These are phyloP conservation scores for Pteropus rufus DNA, from an alignment of 2,797 vertebrate genomes.

Conservation along the genomic window DNA sequence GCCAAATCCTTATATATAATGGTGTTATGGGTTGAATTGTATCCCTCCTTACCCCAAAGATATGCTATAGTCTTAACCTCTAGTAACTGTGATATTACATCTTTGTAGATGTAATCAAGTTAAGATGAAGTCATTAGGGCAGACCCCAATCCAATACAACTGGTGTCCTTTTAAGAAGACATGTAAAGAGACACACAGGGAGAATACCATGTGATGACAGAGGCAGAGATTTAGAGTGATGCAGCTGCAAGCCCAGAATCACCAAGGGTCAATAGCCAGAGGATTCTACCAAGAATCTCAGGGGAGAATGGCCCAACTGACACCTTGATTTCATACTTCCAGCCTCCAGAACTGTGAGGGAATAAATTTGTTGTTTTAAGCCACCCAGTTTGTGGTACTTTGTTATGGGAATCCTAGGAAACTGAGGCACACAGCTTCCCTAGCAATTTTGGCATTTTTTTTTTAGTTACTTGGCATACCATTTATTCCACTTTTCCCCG, in stretches of 20 bases:
- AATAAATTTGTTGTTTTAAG: background rate
- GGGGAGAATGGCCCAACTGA: background rate
- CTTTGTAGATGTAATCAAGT: background rate
- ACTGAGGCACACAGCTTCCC: background rate
- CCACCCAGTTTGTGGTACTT: background rate
- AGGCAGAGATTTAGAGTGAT: background rate
- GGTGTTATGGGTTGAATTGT: background rate
- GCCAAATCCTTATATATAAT: background rate
- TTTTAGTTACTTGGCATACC: constrained; percentile 56
- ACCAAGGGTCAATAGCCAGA: background rate
- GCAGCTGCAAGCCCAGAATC: background rate
- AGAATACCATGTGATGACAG: background rate
- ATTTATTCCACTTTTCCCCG: constrained; percentile 13
- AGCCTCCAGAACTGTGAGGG: background rate
- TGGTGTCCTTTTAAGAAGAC: background rate
- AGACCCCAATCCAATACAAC: background rate
- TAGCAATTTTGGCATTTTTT: background rate
- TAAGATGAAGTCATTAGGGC: background rate
- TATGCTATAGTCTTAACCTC: background rate
- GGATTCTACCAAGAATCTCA: background rate
- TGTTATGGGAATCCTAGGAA: background rate
- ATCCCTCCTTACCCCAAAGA: background rate
- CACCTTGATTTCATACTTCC: background rate
- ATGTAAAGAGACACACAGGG: background rate
- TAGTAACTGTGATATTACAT: background rate